Evolutionary conservation across 1,140 invertebrate genomes (phyloP).

Genomic region (Pogonognathellus flavescens): DNA sequence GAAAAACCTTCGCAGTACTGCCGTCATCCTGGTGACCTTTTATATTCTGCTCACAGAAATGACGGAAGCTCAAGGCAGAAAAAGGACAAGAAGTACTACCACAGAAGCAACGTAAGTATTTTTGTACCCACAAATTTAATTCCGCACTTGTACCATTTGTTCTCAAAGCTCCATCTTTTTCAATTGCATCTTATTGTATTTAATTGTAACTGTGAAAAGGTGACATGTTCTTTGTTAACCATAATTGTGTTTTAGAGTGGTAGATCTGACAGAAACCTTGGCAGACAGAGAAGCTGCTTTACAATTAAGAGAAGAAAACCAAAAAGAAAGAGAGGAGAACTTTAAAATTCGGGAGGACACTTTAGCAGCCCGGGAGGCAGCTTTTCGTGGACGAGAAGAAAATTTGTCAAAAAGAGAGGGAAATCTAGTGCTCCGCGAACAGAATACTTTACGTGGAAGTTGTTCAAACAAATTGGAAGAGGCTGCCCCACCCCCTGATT

Average conservation of each 20-base stretch:
- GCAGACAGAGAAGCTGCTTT: background rate
- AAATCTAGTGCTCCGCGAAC: slow-evolving; percentile 39
- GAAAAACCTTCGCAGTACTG: background rate
- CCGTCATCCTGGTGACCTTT: background rate
- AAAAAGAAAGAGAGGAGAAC: slow-evolving; percentile 51
- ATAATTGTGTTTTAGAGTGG: background rate
- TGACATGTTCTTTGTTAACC: too few relatives aligned
- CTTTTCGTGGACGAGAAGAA: slow-evolving; percentile 51
- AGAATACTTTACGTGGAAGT: slow-evolving; percentile 19
- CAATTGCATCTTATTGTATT: too few relatives aligned
- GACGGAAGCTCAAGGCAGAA: background rate
- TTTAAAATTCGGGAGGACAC: slow-evolving; percentile 52
- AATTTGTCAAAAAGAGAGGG: slow-evolving; percentile 39
- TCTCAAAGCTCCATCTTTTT: too few relatives aligned
- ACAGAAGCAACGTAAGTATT: slow-evolving; percentile 6
- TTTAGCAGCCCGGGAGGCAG: slow-evolving; percentile 45
- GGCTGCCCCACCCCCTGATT: slow-evolving; percentile 36
- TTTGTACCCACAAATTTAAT: too few relatives aligned
- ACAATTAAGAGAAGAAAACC: slow-evolving; percentile 22
- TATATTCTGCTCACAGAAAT: background rate
- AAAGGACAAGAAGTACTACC: background rate
- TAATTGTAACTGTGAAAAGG: too few relatives aligned
- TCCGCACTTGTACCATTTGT: too few relatives aligned
- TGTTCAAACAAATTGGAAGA: background rate
- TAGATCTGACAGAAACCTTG: background rate